Base-by-base conservation (phyloP, 2,797 vertebrate genomes). In the Podarcis lilfordi region DNA sequence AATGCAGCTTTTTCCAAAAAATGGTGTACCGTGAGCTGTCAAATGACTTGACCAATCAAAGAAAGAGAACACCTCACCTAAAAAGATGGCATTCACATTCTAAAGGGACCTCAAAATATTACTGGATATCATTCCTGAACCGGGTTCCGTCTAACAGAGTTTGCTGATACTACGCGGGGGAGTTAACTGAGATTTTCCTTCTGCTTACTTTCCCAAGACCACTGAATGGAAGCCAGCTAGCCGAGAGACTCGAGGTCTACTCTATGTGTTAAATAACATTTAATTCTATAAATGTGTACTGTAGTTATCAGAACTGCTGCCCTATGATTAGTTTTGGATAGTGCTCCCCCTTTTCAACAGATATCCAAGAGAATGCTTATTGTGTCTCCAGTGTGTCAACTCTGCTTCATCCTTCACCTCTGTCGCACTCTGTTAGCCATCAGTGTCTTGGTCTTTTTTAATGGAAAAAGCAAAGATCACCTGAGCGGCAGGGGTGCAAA, bases 21-120 rank as follows among this genome's bases (percentile, higher is more conserved):
- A 19, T 8, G 25, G 50, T 72, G 69, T 69, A 68, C 17, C 8
- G 59, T n/a, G 74, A 83, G 23, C 35, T 72, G 76, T 84, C 76
- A 79, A 88, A 43, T 88, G 50, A 23, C 29, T n/a, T 86, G 76
- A 80, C 59, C 35, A 81, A 84, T 45, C 32, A 64, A 69, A 68
- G 27, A 66, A 27, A 77, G 8, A 61, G 27, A 69, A 45, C 84
- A 25, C 23, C 50, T 80, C 11, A 11, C 37, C 10, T 17, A 6
- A 40, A 40, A 40, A 66, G 21, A 4, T 81, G 80, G 59, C 21
- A 11, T 64, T 32, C 43, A 32, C 27, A 5, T 19, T 59, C 29
- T 25, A 81, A 37, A 5, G 40, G 11, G 80, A 5, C 21, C 59
- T 17, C 59, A 64, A 64, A 25, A 81, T 25, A 17, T 81, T 66